Evolutionary conservation across 2,113 vertebrate genomes (phyloP).

Genomic region (Myanophis thanlyinensis): DNA sequence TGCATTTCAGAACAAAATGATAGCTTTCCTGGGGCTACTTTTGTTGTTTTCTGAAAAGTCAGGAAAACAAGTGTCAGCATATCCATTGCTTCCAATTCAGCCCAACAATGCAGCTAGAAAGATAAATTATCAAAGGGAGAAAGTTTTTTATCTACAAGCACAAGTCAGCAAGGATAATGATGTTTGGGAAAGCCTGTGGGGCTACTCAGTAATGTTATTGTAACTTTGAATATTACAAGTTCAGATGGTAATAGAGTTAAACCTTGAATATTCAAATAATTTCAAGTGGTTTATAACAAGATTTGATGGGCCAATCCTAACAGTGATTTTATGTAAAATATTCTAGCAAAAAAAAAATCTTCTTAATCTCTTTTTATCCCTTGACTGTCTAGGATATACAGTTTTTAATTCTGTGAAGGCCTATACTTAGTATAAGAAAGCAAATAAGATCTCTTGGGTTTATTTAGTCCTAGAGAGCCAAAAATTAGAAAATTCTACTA

Average conservation of each 20-base stretch:
- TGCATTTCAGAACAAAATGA: background rate
- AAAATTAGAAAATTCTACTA: background rate
- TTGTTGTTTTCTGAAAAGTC: constrained; percentile 23
- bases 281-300: background rate
- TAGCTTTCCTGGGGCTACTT: constrained; percentile 21
- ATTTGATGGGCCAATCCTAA: background rate
- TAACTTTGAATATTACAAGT: background rate
- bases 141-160: background rate
- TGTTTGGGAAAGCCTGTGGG: background rate
- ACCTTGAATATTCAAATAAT: background rate
- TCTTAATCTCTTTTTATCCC: background rate
- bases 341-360: background rate
- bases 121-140: background rate
- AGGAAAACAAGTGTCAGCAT: constrained; percentile 27
- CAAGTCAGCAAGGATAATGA: background rate
- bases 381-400: background rate
- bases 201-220: background rate
- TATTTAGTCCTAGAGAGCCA: background rate
- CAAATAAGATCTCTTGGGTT: background rate
- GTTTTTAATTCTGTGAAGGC: background rate
- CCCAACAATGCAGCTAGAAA: background rate
- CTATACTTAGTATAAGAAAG: background rate
- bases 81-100: constrained; percentile 24
- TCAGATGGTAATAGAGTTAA: background rate
- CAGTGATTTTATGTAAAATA: background rate